Percentiles rank a stretch among this genome's conserved stretches.
Conservation (phyloP, 2,113 vertebrate genomes). For the Ammodytes marinus region DNA sequence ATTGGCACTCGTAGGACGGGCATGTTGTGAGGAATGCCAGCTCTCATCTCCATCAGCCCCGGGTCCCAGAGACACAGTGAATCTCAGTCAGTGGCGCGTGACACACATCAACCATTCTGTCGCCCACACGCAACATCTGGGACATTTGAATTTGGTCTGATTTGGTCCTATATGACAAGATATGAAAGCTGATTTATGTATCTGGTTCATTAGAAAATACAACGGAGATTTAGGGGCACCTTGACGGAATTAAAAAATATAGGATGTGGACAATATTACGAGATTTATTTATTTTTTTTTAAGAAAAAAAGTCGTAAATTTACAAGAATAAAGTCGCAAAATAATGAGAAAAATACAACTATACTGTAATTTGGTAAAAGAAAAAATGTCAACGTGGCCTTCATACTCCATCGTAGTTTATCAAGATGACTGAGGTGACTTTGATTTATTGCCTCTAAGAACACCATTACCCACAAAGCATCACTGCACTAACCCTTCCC, state of each 20-base stretch:
- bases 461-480: not conserved
- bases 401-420: no score
- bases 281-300: no score
- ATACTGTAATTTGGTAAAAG: no score
- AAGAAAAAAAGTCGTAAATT: no score
- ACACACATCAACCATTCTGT: not conserved
- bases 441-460: not conserved
- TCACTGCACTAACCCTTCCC: not conserved
- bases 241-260: no score
- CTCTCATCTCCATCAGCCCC: slow-evolving; percentile 1
- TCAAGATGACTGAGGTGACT: not conserved
- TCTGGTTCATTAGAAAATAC: no score
- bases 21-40: slow-evolving; percentile 50
- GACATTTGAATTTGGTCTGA: not conserved
- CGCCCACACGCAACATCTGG: not conserved
- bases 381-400: no score
- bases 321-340: no score
- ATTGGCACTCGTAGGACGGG: slow-evolving; percentile 49
- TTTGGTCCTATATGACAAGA: not conserved
- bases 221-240: no score
- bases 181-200: no score
- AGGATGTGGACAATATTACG: no score
- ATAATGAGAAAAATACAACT: no score
- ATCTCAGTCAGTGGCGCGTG: not conserved
- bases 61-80: slow-evolving; percentile 1